A percentile compares a stretch with the other conserved stretches of the same genome.
Evolutionary conservation across 2,113 vertebrate genomes (phyloP).

Genomic region (Fulmarus glacialis): DNA sequence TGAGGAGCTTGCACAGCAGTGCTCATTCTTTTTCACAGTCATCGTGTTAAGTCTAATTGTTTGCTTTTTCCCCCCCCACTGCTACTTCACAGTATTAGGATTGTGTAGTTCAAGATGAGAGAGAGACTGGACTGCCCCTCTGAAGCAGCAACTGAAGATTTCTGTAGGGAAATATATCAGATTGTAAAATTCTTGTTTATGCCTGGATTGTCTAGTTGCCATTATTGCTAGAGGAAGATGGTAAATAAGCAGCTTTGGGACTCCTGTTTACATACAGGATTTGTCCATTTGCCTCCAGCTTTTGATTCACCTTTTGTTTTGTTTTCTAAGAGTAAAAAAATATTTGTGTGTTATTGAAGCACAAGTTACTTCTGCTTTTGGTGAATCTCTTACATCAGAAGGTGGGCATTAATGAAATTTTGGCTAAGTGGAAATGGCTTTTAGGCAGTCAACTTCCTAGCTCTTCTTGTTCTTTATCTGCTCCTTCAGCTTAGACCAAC

Average conservation of each 20-base stretch:
- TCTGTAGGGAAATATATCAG: background rate
- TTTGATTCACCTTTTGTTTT: background rate
- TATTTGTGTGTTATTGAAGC: background rate
- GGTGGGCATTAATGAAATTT: background rate
- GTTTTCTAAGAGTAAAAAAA: background rate
- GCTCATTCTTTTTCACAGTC: background rate
- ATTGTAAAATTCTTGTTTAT: background rate
- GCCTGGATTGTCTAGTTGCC: background rate
- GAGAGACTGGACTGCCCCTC: background rate
- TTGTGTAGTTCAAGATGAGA: background rate
- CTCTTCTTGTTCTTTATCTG: background rate
- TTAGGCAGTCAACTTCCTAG: background rate
- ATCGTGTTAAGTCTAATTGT: background rate
- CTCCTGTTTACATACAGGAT: background rate
- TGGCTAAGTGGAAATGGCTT: background rate
- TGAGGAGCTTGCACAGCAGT: background rate
- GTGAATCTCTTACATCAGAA: background rate
- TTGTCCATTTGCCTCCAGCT: background rate
- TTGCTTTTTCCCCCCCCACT: background rate
- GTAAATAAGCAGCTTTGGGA: background rate
- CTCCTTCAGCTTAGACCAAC: background rate
- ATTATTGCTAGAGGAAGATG: background rate
- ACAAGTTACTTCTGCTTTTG: background rate
- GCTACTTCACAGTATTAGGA: background rate
- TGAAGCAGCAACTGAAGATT: background rate